Conservation (phyloP, 2,888 invertebrate species). For the Actias luna region DNA sequence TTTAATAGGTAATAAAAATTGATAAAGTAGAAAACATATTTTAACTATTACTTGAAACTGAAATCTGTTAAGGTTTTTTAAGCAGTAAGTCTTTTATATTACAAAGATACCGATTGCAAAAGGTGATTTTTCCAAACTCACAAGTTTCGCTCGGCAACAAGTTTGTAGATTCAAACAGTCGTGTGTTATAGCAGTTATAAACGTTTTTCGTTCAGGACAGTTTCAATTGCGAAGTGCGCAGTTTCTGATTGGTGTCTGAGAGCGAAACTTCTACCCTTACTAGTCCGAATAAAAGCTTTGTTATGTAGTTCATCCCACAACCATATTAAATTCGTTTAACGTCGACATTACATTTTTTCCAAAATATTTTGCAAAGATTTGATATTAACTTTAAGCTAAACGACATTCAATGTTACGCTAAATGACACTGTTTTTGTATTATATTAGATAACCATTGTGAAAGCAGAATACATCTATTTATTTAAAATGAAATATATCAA, state of each 20-base stretch:
- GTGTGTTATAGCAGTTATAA: constrained; percentile 16
- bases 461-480: no score
- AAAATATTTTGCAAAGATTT: constrained; percentile 3
- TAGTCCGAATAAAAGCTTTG: constrained; percentile 33
- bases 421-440: no score
- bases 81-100: not conserved
- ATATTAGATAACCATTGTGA: no score
- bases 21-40: not conserved
- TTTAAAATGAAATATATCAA: no score
- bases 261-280: constrained; percentile 26
- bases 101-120: not conserved
- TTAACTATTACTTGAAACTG: not conserved
- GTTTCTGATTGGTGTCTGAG: constrained; percentile 28
- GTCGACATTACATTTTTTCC: not conserved
- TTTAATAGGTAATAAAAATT: no score
- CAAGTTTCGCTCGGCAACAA: not conserved
- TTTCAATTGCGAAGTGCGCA: constrained; percentile 14
- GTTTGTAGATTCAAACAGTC: not conserved
- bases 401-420: not conserved
- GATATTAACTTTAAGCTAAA: not conserved
- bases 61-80: not conserved
- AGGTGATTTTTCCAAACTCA: not conserved
- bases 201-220: constrained; percentile 16
- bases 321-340: constrained; percentile 9
- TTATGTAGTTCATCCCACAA: constrained; percentile 28